Conservation (phyloP, 2,113 vertebrate species). For the Phrynosoma platyrhinos region DNA sequence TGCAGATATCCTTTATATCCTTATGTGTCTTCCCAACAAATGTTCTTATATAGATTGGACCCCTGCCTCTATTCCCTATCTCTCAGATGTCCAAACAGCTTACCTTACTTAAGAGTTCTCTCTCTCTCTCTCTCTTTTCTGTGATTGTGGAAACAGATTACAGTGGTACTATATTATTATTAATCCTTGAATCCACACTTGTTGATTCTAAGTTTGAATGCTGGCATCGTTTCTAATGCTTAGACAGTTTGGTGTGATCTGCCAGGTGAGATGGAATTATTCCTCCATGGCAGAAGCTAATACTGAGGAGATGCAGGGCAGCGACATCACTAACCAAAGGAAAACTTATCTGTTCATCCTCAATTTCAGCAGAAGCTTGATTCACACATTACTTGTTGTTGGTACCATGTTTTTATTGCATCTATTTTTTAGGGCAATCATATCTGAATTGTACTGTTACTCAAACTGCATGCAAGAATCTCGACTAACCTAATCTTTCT, state of each 20-base stretch:
- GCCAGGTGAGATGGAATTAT: conserved; percentile 39
- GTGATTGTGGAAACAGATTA: conserved; percentile 26
- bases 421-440: neutral
- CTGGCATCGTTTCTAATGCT: conserved; percentile 38
- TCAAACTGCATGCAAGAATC: neutral
- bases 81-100: neutral
- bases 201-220: conserved; percentile 41
- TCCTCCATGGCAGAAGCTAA: conserved; percentile 32
- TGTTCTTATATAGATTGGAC: no score
- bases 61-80: neutral
- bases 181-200: conserved; percentile 33
- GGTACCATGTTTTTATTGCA: neutral
- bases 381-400: neutral
- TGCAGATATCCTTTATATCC: no score
- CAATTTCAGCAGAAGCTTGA: neutral
- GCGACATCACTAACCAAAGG: neutral
- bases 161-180: conserved; percentile 29
- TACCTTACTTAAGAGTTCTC: neutral
- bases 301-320: conserved; percentile 6
- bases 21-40: no score
- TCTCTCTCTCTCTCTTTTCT: neutral
- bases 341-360: neutral
- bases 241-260: neutral
- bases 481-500: neutral
- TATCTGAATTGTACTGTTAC: neutral